Conservation (phyloP, 1,140 invertebrate genomes). For the Pseudomyrmex flavicornis region DNA sequence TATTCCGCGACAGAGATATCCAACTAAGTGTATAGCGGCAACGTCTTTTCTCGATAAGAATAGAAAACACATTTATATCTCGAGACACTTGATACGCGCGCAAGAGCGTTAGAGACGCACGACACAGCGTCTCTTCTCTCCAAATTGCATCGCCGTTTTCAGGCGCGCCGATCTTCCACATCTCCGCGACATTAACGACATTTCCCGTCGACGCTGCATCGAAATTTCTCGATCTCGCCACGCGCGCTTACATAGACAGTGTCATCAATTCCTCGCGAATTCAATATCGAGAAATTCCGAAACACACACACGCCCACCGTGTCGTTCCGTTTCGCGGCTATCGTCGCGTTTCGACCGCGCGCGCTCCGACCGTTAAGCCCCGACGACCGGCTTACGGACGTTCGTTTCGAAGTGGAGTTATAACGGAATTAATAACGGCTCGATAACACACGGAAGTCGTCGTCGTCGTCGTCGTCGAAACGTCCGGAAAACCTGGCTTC, state of each 20-base stretch:
- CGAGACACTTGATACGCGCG: neutral
- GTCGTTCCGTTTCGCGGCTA: too few species aligned
- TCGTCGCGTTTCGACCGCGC: neutral
- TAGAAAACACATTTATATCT: neutral
- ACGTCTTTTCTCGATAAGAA: neutral
- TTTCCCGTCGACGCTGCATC: constrained; percentile 11
- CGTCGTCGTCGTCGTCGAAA: constrained; percentile 4
- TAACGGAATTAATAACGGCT: constrained; percentile 55
- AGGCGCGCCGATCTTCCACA: neutral
- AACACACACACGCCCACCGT: too few species aligned
- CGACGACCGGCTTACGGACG: constrained; percentile 38
- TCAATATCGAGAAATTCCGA: constrained; percentile 24
- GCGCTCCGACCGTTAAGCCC: constrained; percentile 21
- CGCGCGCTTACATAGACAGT: neutral
- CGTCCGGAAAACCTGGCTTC: constrained; percentile 45
- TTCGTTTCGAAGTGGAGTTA: constrained; percentile 54
- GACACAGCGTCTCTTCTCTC: neutral
- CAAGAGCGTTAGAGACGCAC: neutral
- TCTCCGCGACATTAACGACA: constrained; percentile 19
- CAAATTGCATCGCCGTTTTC: constrained; percentile 11
- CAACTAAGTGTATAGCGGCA: neutral
- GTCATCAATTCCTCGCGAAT: constrained; percentile 44
- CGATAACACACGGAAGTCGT: constrained; percentile 39
- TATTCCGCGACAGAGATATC: neutral
- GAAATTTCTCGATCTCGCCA: constrained; percentile 40